These are phyloP conservation scores for Rhipidura dahli DNA, from an alignment of 2,113 vertebrate genomes.

Conservation along the genomic window DNA sequence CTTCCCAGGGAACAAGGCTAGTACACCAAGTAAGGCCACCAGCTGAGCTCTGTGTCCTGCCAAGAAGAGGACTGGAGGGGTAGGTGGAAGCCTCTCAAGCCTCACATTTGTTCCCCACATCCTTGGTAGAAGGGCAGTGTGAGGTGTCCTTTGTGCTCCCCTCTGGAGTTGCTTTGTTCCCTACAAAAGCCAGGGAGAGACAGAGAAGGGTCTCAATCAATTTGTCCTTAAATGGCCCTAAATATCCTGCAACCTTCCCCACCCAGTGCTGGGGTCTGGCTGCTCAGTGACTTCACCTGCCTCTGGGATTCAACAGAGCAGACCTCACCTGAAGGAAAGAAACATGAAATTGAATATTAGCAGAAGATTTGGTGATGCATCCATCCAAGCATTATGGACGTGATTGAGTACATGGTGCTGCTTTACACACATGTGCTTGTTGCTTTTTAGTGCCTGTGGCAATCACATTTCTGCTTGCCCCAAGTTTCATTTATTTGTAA, in stretches of 20 bases:
- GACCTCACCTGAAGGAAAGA: background rate
- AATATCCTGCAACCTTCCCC: background rate
- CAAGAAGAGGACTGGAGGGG: background rate
- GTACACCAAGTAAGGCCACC: background rate
- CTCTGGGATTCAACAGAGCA: background rate
- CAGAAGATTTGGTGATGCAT: background rate
- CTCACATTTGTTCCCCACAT: background rate
- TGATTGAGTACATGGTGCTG: background rate
- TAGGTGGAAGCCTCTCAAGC: background rate
- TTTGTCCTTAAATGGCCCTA: background rate
- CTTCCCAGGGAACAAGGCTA: background rate
- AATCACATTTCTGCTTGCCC: background rate
- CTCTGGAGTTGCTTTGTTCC: background rate
- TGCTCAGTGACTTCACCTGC: background rate
- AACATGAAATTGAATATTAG: background rate
- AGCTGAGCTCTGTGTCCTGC: background rate
- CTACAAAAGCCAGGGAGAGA: background rate
- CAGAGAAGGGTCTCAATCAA: background rate
- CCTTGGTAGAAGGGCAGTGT: background rate
- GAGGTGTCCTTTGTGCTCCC: background rate
- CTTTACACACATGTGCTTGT: rapidly evolving
- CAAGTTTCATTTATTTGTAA: background rate
- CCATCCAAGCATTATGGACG: rapidly evolving
- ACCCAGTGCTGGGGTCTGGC: background rate
- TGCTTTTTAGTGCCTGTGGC: background rate